Conservation (phyloP, 2,797 vertebrate species). For the Spondyliosoma cantharus region DNA sequence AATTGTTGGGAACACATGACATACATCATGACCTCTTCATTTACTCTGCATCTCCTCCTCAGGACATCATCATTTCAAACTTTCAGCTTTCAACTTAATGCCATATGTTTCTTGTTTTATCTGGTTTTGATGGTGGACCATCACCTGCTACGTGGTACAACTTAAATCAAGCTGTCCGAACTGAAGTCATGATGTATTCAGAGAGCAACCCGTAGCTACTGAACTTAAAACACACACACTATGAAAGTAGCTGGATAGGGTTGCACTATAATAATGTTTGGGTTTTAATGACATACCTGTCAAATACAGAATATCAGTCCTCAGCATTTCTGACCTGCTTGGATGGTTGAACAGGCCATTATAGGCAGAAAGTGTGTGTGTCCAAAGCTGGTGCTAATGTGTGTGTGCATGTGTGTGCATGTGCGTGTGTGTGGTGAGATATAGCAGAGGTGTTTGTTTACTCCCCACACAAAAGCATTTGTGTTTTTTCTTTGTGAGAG, state of each 20-base stretch:
- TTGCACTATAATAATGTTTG: not conserved
- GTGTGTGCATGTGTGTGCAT: not conserved
- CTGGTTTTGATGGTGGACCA: not conserved
- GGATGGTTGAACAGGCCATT: not conserved
- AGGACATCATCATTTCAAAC: not conserved
- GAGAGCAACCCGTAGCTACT: not conserved
- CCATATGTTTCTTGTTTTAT: not conserved
- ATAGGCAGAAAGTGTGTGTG: not conserved
- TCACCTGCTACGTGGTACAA: not conserved
- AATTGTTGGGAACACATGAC: too few relatives aligned
- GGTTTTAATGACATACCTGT: not conserved
- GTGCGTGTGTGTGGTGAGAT: too few relatives aligned
- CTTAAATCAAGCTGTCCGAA: not conserved
- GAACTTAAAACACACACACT: not conserved
- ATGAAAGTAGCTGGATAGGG: not conserved
- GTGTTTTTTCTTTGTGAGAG: not conserved
- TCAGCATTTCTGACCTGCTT: not conserved
- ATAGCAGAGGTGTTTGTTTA: not conserved
- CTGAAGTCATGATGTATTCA: not conserved
- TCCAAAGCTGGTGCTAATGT: not conserved
- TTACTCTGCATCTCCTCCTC: not conserved
- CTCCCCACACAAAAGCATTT: not conserved
- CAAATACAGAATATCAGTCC: not conserved
- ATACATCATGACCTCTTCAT: not conserved
- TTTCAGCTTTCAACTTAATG: not conserved